Evolutionary conservation across 2,888 invertebrate genomes (phyloP).

Genomic region (Coremacera marginata): DNA sequence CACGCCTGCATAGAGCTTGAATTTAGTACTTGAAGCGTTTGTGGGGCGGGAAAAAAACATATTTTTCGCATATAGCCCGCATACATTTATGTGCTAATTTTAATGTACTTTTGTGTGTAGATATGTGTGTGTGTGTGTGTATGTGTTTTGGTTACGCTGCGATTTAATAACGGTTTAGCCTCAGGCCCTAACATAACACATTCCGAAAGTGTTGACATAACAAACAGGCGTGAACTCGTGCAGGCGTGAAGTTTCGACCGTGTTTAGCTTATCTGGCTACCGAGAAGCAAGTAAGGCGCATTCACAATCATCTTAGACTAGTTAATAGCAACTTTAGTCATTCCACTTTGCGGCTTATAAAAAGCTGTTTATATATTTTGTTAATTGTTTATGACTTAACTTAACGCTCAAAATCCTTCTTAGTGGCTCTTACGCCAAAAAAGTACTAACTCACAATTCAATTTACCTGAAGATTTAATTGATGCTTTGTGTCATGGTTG

Average conservation of each 20-base stretch:
- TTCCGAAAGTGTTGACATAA: not conserved
- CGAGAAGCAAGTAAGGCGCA: not conserved
- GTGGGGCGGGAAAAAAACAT: no score
- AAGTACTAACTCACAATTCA: not conserved
- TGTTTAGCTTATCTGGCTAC: no score
- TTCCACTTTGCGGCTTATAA: not conserved
- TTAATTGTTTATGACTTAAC: constrained; percentile 22
- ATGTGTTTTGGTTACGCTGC: no score
- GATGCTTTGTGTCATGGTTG: constrained; percentile 10
- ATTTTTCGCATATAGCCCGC: no score
- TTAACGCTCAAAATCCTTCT: not conserved
- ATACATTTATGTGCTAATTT: no score
- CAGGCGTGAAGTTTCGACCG: constrained; percentile 18
- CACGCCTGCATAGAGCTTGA: not conserved
- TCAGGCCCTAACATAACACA: not conserved
- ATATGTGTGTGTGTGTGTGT: no score
- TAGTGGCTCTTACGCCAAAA: not conserved
- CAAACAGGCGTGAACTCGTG: not conserved
- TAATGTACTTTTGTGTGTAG: no score
- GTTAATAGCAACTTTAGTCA: not conserved
- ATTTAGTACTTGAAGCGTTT: not conserved
- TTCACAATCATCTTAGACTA: not conserved
- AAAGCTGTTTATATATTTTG: not conserved
- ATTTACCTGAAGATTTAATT: constrained; percentile 1
- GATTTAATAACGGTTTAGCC: constrained; percentile 15